Base-by-base conservation (phyloP, 2,113 vertebrate genomes). In the Tenrec ecaudatus region DNA sequence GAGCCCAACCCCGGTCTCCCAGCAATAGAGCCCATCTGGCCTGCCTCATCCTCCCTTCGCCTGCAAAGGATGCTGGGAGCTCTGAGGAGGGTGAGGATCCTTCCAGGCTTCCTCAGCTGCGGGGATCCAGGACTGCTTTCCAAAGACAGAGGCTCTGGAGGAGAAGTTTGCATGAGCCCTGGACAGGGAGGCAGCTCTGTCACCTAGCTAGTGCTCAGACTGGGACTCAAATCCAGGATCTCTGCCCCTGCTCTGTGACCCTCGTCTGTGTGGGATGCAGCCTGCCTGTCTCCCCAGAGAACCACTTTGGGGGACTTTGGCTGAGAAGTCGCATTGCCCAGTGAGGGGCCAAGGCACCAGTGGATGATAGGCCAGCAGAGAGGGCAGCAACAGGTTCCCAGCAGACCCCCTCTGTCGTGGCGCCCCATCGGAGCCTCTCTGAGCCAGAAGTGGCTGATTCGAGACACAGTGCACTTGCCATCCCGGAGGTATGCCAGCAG, bases 31-130 rank as follows among this genome's bases (percentile, higher is more conserved):
- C 38, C 20, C 31, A 36, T 3, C 71, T 68, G 25, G 33, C 33
- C 66, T 80, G 31, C 27, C 47, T 53, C 66, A 58, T n/a, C 58
- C n/a, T 22, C 29, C 33, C 4, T 10, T 90, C 60, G 7, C 58
- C 20, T 82, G 86, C 92, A 88, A 69, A 83, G 76, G 80, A 25
- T 58, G 71, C 71, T 60, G 89, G 33, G 83, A 68, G 25, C 80
- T 43, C 66, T 29, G 83, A 40, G 81, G 47, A 4, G 36, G 40
- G 5, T 6, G 53, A 81, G 36, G 20, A 3, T 22, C 40, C 75
- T 31, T 31, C 6, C 9, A 8, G 16, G 20, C 68, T 31, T 93
- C 60, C 88, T 91, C 29, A n/a, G 38, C 17, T 29, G 14, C 14
- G 33, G 83, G 71, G 19, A n/a, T 89, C n/a, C 62, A 1, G 27